phyloP scores from a whole-genome alignment of 2,113 vertebrate genomes.

The Erpornis zantholeuca region DNA sequence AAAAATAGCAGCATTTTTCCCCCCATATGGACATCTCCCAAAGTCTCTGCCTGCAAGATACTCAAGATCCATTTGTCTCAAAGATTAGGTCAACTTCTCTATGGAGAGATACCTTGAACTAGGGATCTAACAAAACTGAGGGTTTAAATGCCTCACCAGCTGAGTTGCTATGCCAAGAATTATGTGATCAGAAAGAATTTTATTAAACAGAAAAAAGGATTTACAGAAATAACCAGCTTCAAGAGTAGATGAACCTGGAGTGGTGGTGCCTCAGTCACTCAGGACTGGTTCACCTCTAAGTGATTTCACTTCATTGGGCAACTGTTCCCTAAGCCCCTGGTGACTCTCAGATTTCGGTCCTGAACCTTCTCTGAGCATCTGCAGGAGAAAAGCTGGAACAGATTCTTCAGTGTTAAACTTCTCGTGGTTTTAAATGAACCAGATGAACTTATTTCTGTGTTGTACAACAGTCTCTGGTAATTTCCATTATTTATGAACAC shows the following conservation, averaged over 20 bases:
- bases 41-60: background rate
- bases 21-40: background rate
- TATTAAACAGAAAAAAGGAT: background rate
- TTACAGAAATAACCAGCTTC: background rate
- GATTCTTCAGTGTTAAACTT: background rate
- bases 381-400: background rate
- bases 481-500: slow-evolving; percentile 55
- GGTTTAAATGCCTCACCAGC: background rate
- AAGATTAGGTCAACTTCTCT: background rate
- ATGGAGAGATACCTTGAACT: background rate
- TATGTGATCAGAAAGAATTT: background rate
- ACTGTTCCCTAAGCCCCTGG: background rate
- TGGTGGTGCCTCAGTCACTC: background rate
- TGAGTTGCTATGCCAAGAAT: background rate
- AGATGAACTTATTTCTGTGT: background rate
- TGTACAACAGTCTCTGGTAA: background rate
- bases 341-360: background rate
- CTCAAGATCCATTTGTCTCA: background rate
- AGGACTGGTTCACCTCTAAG: background rate
- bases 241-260: background rate
- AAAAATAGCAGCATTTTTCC: background rate
- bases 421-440: background rate
- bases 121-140: background rate
- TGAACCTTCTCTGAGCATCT: background rate
- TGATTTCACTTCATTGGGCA: background rate